Base-by-base conservation (phyloP, 2,797 vertebrate species). In the Ctenopoma multispine region DNA sequence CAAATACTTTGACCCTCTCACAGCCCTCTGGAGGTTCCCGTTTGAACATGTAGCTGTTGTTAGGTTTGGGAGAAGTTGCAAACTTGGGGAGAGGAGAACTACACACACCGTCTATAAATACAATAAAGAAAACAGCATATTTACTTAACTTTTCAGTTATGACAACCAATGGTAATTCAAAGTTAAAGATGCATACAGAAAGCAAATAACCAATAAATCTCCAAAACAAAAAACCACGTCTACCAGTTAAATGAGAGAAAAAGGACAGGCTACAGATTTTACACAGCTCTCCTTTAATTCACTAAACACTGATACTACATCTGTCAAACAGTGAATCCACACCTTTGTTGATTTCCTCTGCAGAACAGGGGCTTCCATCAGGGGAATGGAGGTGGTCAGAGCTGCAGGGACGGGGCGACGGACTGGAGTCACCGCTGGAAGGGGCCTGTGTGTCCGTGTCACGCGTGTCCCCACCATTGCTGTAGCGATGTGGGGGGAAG, bases 31-130 rank as follows among this genome's bases (percentile, higher is more conserved):
- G 97, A 92, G 97, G 97, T 91, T 98, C 97, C 71, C 97, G 96
- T 92, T 99, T 99, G 95, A 99, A 99, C 96, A 96, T 98, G 94
- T 97, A 99, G 96, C 97, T 99, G 97, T 99, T 98, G 96, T 99
- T 99, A 68, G 97, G 97, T 94, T 98, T 99, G 90, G 97, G 97
- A 89, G 97, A 99, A 68, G 97, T 97, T 88, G 97, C 96, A 80
- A 98, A 98, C 93, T 97, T 97, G 87, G 96, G 97, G 75, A 98
- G 95, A 87, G 97, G 97, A 91, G 97, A 99, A 90, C 95, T 96
- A 94, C 95, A 97, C 85, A 96, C 93, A 87, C 93, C 91, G 88
- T 97, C 97, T 98, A 95, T 83, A 94, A 95, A 94, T 87, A 93
- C 90, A 95, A 89, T 75, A 89, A 40, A 72, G 4, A 65, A 49